Conservation (phyloP, 2,888 invertebrate genomes). For the Pterostichus madidus region DNA sequence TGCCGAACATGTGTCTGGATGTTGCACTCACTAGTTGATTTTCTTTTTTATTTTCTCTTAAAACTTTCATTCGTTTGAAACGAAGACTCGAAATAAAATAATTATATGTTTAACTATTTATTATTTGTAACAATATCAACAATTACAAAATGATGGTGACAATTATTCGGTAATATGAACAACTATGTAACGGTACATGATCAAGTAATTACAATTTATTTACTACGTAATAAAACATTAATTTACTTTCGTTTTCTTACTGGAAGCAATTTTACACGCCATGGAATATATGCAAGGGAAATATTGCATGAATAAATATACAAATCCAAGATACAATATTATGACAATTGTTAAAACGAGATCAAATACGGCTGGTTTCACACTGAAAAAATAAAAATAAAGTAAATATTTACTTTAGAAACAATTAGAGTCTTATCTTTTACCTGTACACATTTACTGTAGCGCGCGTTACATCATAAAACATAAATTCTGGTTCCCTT, state of each 20-base stretch:
- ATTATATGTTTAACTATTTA: slow-evolving; percentile 8
- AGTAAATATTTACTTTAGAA: slow-evolving; percentile 5
- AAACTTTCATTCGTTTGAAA: neutral
- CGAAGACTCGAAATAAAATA: neutral
- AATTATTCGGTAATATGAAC: slow-evolving; percentile 53
- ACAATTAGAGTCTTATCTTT: slow-evolving; percentile 69
- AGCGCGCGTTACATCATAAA: slow-evolving; percentile 91
- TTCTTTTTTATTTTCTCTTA: slow-evolving; percentile 3
- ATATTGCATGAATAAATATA: slow-evolving; percentile 89
- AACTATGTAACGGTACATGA: slow-evolving; percentile 57
- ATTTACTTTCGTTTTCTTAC: slow-evolving; percentile 71
- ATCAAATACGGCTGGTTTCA: slow-evolving; percentile 99
- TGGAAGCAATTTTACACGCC: slow-evolving; percentile 78
- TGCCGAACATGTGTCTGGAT: slow-evolving; percentile 22
- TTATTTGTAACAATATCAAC: slow-evolving; percentile 61
- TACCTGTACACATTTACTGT: slow-evolving; percentile 93
- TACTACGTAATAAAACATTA: slow-evolving; percentile 60
- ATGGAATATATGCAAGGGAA: slow-evolving; percentile 84
- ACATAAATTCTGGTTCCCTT: slow-evolving; percentile 95
- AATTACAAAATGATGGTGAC: slow-evolving; percentile 64
- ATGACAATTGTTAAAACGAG: slow-evolving; percentile 94
- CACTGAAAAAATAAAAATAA: slow-evolving; percentile 81
- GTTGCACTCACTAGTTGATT: neutral
- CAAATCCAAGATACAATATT: slow-evolving; percentile 88
- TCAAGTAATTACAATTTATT: slow-evolving; percentile 38